Percentiles rank a stretch among this genome's conserved stretches.
These are phyloP conservation scores for Paramormyrops kingsleyae DNA, from an alignment of 2,113 vertebrate species.

Conservation along the genomic window DNA sequence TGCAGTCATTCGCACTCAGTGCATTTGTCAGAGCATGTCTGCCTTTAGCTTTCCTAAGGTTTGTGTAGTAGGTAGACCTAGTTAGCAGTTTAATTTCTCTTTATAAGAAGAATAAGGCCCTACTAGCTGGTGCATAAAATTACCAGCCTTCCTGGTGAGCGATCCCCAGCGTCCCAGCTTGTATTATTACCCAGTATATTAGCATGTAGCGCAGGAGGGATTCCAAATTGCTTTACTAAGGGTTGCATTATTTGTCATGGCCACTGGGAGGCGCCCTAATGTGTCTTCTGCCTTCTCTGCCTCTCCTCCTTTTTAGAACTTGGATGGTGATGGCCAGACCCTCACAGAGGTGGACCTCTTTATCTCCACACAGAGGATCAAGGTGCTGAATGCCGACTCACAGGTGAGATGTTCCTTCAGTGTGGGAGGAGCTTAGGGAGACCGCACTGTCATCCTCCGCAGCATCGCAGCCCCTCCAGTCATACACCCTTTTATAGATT, in stretches of 20 bases:
- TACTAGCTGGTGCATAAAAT: not conserved
- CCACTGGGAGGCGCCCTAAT: conserved; percentile 43
- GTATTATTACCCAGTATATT: conserved; percentile 26
- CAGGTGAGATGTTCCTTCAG: conserved; percentile 66
- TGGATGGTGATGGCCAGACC: conserved; percentile 82
- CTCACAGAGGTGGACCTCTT: conserved; percentile 94
- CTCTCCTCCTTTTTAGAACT: conserved; percentile 57
- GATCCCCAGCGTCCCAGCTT: conserved; percentile 13
- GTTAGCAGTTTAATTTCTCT: not conserved
- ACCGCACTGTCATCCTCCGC: not conserved
- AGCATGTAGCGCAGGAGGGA: conserved; percentile 6
- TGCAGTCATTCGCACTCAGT: not conserved
- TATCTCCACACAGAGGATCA: conserved; percentile 97
- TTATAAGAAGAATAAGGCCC: conserved; percentile 18
- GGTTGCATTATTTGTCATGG: not conserved
- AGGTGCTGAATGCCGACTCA: conserved; percentile 94
- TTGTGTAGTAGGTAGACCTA: not conserved
- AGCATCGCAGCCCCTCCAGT: not conserved
- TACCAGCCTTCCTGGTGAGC: conserved; percentile 2
- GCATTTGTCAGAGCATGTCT: not conserved
- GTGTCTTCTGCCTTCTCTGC: not conserved
- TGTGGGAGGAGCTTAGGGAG: not conserved
- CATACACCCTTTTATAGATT: not conserved
- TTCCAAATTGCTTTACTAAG: conserved; percentile 18
- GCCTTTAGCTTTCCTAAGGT: not conserved